Evolutionary conservation across 1,140 invertebrate genomes (phyloP).

Genomic region (Zaprionus gabonicus): DNA sequence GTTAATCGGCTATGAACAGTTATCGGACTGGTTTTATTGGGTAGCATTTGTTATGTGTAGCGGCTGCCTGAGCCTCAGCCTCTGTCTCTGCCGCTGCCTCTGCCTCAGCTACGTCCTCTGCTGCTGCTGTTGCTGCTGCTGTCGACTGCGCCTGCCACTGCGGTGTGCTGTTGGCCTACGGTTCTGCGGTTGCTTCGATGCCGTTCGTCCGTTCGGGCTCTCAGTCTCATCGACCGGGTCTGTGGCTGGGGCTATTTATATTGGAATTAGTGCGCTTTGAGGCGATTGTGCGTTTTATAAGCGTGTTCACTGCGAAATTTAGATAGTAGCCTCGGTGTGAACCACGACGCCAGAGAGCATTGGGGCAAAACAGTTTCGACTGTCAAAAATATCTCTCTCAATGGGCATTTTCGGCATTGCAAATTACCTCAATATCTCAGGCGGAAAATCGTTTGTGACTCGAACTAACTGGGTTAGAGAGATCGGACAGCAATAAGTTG

Average conservation of each 20-base stretch:
- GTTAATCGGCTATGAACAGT: conserved; percentile 80
- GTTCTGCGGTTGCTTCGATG: conserved; percentile 10
- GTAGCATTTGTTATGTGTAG: conserved; percentile 70
- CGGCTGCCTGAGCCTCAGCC: conserved; percentile 24
- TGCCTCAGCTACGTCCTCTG: not conserved
- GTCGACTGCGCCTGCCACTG: not conserved
- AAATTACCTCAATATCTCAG: conserved; percentile 26
- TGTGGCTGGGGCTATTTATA: conserved; percentile 64
- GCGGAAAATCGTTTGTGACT: conserved; percentile 3
- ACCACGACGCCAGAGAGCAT: conserved; percentile 8
- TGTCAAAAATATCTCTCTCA: conserved; percentile 45
- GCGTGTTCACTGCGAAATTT: conserved; percentile 73
- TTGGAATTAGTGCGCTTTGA: conserved; percentile 74
- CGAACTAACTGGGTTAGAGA: conserved; percentile 6
- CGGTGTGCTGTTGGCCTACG: not conserved
- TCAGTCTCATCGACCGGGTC: not conserved
- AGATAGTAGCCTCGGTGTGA: conserved; percentile 56
- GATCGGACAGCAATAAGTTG: not conserved
- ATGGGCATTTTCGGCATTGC: conserved; percentile 10
- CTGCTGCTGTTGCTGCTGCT: not conserved
- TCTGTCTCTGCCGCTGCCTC: conserved; percentile 3
- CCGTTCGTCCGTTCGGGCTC: not conserved
- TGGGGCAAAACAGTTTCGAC: conserved; percentile 13
- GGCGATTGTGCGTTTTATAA: conserved; percentile 66
- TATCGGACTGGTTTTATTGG: conserved; percentile 77